Conservation (phyloP, 2,888 invertebrate species). For the Sinhomidia bicolor region DNA sequence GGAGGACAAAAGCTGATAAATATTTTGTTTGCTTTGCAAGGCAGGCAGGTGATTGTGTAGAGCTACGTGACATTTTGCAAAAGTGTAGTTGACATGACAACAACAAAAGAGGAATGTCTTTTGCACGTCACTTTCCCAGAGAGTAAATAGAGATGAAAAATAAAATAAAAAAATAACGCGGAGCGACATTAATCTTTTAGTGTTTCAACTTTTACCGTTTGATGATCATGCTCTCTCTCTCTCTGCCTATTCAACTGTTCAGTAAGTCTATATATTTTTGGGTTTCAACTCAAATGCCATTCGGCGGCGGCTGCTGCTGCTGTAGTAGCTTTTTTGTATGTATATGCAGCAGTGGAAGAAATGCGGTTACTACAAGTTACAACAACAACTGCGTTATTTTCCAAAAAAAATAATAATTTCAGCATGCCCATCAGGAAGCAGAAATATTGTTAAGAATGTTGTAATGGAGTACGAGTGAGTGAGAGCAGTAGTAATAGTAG, state of each 20-base stretch:
- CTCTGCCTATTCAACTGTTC: too few relatives aligned
- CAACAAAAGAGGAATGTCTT: background rate
- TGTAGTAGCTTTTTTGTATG: too few relatives aligned
- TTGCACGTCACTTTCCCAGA: background rate
- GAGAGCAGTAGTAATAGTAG: too few relatives aligned
- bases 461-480: background rate
- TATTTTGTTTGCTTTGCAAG: background rate
- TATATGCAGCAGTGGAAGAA: too few relatives aligned
- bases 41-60: background rate
- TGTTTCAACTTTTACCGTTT: background rate
- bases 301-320: too few relatives aligned
- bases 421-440: background rate
- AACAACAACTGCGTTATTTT: too few relatives aligned
- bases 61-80: constrained; percentile 9
- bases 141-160: background rate
- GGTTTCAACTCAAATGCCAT: too few relatives aligned
- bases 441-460: background rate
- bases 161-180: background rate
- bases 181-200: background rate
- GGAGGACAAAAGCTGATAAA: background rate
- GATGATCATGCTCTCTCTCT: too few relatives aligned
- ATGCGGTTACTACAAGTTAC: too few relatives aligned
- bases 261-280: too few relatives aligned
- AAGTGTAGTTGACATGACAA: constrained; percentile 17
- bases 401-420: too few relatives aligned